Percentiles rank a stretch among this genome's conserved stretches.
Evolutionary conservation across 2,797 vertebrate genomes (phyloP).

Genomic region (Pelobates cultripes): DNA sequence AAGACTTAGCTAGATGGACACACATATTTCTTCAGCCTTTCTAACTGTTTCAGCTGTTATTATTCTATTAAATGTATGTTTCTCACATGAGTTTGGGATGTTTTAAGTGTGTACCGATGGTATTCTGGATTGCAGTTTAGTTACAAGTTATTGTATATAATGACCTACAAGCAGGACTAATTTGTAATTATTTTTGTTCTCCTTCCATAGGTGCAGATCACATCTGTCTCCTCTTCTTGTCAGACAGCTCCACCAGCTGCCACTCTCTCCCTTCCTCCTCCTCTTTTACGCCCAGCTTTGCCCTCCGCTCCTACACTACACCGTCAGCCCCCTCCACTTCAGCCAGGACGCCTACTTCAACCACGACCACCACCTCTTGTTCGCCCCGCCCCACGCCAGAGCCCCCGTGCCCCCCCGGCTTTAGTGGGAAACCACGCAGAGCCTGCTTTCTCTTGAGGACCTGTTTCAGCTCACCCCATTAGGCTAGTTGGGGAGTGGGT

Average conservation of each 20-base stretch:
- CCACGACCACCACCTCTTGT: slow-evolving; percentile 85
- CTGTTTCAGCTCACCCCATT: neutral
- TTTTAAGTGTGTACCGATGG: no score
- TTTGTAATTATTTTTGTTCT: neutral
- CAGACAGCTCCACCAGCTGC: slow-evolving; percentile 64
- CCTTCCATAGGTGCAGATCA: slow-evolving; percentile 25
- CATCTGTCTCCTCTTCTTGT: slow-evolving; percentile 20
- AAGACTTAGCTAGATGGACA: no score
- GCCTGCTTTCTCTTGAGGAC: slow-evolving; percentile 44
- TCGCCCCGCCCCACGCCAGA: slow-evolving; percentile 42
- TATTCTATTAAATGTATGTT: no score
- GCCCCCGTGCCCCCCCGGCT: slow-evolving; percentile 42
- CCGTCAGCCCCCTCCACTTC: slow-evolving; percentile 75
- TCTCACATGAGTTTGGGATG: no score
- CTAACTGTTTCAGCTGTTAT: no score
- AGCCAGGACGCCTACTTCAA: slow-evolving; percentile 81
- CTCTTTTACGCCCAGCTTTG: slow-evolving; percentile 74
- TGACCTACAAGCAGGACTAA: no score
- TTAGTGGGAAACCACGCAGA: slow-evolving; percentile 48
- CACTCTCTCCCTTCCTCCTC: slow-evolving; percentile 70
- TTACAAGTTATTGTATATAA: no score
- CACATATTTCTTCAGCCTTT: no score
- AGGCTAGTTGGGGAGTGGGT: neutral
- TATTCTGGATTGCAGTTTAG: no score
- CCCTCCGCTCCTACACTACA: slow-evolving; percentile 74